These are phyloP conservation scores for Aythya baeri DNA, from an alignment of 2,113 vertebrate genomes.

Conservation along the genomic window DNA sequence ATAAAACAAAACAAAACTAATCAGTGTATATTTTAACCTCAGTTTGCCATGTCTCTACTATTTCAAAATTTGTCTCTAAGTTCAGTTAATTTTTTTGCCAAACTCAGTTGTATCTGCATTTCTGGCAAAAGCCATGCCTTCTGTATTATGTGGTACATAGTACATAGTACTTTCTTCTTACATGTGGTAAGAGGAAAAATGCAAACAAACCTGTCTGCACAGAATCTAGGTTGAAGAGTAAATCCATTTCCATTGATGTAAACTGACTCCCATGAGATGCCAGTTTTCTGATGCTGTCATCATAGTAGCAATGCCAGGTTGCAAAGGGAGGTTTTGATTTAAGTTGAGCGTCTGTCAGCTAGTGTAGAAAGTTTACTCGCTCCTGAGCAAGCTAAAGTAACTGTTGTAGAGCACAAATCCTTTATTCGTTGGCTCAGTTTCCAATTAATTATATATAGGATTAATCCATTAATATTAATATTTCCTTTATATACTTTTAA, in stretches of 20 bases:
- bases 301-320: background rate
- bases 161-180: too few species aligned
- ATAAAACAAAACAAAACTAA: background rate
- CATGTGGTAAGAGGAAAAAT: background rate
- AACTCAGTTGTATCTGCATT: background rate
- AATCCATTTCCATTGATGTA: background rate
- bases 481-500: background rate
- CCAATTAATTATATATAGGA: background rate
- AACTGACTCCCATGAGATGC: background rate
- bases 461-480: background rate
- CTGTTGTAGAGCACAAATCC: background rate
- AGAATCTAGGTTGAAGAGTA: background rate
- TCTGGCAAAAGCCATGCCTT: background rate
- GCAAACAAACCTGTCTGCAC: background rate
- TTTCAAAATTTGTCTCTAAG: background rate
- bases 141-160: background rate
- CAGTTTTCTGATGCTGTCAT: background rate
- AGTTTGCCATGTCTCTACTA: background rate
- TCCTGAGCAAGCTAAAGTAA: background rate
- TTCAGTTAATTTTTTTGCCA: background rate
- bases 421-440: background rate
- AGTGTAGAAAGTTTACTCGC: background rate
- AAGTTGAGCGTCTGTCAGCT: background rate
- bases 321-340: conserved; percentile 14
- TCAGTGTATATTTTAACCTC: background rate